Evolutionary conservation across 2,888 invertebrate species (phyloP), one percentile per base, ranked within the genome.

Genomic region (Eupithecia exiguata): DNA sequence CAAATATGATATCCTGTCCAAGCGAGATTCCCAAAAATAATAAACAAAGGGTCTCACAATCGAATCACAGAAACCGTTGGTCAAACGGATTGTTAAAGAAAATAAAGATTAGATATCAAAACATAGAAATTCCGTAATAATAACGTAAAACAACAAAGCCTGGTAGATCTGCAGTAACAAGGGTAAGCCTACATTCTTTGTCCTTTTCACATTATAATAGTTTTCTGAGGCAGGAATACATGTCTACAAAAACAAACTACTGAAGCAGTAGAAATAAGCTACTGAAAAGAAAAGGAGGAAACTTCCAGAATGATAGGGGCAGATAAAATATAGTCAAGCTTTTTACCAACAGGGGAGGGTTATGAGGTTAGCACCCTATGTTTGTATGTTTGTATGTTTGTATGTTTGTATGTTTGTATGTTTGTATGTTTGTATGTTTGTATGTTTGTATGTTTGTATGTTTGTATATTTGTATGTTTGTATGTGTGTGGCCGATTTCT

Each of bases 141-240:
- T 38, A n/a, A 36, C n/a, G n/a, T 62, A n/a, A 58, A 65, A 65
- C 21, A 65, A 65, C 21, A 65, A 65, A 65, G 63, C 38, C 36
- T 36, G n/a, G 63, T 16, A 40, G 35, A 65, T 65, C 38, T 38
- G 10, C 36, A n/a, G 63, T 65, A 65, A 38, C 63, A 65, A 38
- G 63, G 63, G 63, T 65, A 62, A 58, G 25, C 58, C 14, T 10
- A 63, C 63, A n/a, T 36, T 38, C 63, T 65, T 65, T 65, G 38
- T 36, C 63, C 63, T 63, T 63, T 63, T 63, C 38, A 36, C 36
- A n/a, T n/a, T 38, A 25, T 58, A 58, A 58, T 53, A 53, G 21
- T 53, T 53, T 25, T 25, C 14, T 25, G 25, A 58, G 25, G 12
- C 58, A 58, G 25, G 58, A 58, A 25, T 58, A 58, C 12, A 58